These are phyloP conservation scores for Melanotus villosus DNA, from an alignment of 2,888 invertebrate species.

Conservation along the genomic window DNA sequence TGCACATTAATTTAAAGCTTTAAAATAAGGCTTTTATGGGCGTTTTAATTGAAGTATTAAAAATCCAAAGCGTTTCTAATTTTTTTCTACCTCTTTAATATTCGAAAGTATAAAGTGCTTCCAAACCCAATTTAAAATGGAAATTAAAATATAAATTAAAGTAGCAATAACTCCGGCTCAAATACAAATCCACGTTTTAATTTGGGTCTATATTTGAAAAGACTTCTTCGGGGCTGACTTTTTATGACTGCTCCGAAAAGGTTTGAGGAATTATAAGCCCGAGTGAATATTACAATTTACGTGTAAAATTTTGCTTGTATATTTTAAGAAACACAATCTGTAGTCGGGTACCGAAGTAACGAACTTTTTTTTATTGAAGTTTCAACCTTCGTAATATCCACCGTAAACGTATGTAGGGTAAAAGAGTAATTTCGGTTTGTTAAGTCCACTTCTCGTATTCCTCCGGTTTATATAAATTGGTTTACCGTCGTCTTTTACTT, in stretches of 20 bases:
- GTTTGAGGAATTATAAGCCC: neutral
- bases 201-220: neutral
- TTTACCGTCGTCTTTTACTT: neutral
- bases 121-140: slow-evolving; percentile 13
- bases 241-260: neutral
- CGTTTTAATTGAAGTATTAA: slow-evolving; percentile 5
- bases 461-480: neutral
- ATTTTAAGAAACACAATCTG: too few species aligned
- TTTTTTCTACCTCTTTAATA: neutral
- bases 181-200: neutral
- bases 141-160: slow-evolving; percentile 18
- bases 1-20: neutral
- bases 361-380: too few species aligned
- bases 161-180: neutral
- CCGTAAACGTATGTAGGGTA: too few species aligned
- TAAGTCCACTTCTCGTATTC: too few species aligned
- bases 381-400: too few species aligned
- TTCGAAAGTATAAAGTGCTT: neutral
- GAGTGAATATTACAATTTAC: neutral
- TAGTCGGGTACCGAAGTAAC: too few species aligned
- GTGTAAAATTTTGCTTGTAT: too few species aligned
- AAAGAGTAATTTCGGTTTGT: too few species aligned
- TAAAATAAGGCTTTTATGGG: slow-evolving; percentile 3
- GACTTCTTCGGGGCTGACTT: neutral
- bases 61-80: neutral